phyloP scores from a whole-genome alignment of 2,888 invertebrate genomes.

The Aleiodes leptofemur region DNA sequence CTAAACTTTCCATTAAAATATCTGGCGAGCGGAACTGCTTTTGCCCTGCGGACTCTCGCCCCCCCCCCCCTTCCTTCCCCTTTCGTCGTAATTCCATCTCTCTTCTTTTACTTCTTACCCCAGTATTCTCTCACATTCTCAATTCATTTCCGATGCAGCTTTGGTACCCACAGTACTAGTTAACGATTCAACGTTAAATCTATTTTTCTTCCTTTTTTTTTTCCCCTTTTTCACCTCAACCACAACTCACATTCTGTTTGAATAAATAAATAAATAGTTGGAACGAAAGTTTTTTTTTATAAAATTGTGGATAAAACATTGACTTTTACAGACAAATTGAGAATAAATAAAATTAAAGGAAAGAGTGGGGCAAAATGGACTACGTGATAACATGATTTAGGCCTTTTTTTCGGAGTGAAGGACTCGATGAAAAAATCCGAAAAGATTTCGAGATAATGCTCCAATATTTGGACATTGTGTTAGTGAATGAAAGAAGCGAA shows the following conservation, averaged over 20 bases:
- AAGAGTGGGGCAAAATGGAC: too few species aligned
- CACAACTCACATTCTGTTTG: not conserved
- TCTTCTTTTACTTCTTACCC: conserved; percentile 37
- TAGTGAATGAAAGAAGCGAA: too few species aligned
- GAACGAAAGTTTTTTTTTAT: too few species aligned
- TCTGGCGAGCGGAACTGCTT: conserved; percentile 63
- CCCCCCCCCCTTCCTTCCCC: conserved; percentile 33
- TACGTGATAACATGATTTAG: too few species aligned
- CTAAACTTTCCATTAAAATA: conserved; percentile 73
- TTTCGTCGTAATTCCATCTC: conserved; percentile 33
- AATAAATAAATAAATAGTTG: conserved; percentile 1
- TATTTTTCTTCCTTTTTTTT: not conserved
- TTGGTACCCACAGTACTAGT: conserved; percentile 9
- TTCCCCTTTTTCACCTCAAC: too few species aligned
- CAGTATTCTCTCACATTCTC: conserved; percentile 31
- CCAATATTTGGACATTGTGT: too few species aligned
- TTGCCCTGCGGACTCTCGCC: conserved; percentile 37
- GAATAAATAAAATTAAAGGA: not conserved
- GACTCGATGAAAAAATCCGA: too few species aligned
- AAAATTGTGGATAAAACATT: too few species aligned
- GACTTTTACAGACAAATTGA: too few species aligned
- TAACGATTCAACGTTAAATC: conserved; percentile 19
- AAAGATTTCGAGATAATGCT: too few species aligned
- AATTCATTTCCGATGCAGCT: conserved; percentile 36
- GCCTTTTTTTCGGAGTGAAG: too few species aligned